phyloP scores from a whole-genome alignment of 2,797 vertebrate genomes.

The Sciaenops ocellatus region DNA sequence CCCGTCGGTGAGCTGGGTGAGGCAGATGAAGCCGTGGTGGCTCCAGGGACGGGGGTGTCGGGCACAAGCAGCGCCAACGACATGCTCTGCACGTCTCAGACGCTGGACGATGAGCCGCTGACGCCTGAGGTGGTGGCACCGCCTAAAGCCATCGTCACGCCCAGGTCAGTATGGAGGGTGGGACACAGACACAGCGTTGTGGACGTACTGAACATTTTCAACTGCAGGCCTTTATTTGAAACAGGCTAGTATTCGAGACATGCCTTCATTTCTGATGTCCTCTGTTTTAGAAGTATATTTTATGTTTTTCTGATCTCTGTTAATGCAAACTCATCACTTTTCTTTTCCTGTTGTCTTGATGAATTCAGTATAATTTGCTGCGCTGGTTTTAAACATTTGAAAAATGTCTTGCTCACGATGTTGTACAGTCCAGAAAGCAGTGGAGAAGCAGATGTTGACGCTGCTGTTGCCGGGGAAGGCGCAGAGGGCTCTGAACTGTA shows the following conservation, averaged over 20 bases:
- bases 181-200: neutral
- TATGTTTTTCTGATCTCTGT: too few relatives aligned
- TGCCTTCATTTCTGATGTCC: too few relatives aligned
- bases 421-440: slow-evolving; percentile 70
- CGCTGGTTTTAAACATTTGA: too few relatives aligned
- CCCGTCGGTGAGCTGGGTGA: slow-evolving; percentile 39
- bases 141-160: slow-evolving; percentile 50
- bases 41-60: slow-evolving; percentile 48
- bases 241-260: neutral
- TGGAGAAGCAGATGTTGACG: slow-evolving; percentile 38
- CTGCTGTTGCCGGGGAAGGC: slow-evolving; percentile 24
- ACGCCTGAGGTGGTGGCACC: slow-evolving; percentile 83
- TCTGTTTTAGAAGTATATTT: neutral
- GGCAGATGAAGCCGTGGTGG: slow-evolving; percentile 2
- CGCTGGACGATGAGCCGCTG: slow-evolving; percentile 84
- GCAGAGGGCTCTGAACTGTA: slow-evolving; percentile 63
- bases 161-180: slow-evolving; percentile 65
- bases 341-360: too few relatives aligned
- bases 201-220: neutral
- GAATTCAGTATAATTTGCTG: too few relatives aligned
- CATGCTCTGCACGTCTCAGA: slow-evolving; percentile 86
- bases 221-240: neutral
- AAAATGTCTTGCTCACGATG: too few relatives aligned
- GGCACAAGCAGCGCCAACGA: slow-evolving; percentile 80
- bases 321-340: too few relatives aligned